Evolutionary conservation across 2,797 vertebrate species (phyloP), one percentile per base, ranked within the genome.

Genomic region (Dermochelys coriacea): DNA sequence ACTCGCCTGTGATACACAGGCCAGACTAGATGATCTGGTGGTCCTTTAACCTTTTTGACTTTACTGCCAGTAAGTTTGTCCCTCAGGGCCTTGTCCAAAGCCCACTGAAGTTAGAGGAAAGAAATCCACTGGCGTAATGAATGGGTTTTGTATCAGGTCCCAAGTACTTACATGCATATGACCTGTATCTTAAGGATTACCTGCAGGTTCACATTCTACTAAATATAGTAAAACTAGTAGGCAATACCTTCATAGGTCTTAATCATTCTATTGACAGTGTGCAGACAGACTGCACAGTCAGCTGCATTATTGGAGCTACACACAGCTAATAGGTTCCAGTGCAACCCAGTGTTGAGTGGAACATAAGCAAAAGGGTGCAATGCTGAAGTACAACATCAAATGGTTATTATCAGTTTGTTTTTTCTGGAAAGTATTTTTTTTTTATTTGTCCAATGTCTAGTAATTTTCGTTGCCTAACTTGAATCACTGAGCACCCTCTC

Each of bases 71-170:
- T 87, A 78, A 12, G 77, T 82, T 86, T 93, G 59, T 68, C 45
- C 54, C 41, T 23, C 41, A 83, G 0, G 2, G 78, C 27, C 87
- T 91, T 10, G 1, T 81, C 85, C 77, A 94, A 57, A 86, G 83
- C 19, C 79, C 77, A 64, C 3, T 81, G 50, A 96, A 90, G 45
- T 92, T 55, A 90, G 88, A 23, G 12, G 51, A 90, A 94, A 91
- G 16, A 95, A 84, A 90, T 82, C 91, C 18, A 37, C 25, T 88
- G 47, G 82, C 0, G 0, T 82, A 41, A 37, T 68, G 37, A 92
- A 78, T 19, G 15, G 88, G 82, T 41, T 94, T 47, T 61, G 51
- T 74, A 89, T 90, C 59, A 57, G 3, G 1, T 88, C 94, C 51
- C 90, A 31, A 11, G 0, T 64, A 8, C 79, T 94, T 88, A 80